phyloP scores from a whole-genome alignment of 1,140 invertebrate species.

The Adoxophyes honmai region DNA sequence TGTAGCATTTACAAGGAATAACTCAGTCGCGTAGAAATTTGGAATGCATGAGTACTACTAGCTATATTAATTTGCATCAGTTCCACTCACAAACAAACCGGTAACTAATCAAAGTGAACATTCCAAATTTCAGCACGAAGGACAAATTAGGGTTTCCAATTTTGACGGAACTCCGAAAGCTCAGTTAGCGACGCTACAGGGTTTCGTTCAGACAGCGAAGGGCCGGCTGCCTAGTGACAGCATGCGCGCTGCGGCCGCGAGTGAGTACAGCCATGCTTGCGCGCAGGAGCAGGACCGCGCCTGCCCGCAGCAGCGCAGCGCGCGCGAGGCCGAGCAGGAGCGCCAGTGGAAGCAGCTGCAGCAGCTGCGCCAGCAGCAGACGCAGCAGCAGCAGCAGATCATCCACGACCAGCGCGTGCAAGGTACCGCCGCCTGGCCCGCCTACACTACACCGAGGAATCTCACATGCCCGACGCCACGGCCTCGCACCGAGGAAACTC shows the following conservation, averaged over 20 bases:
- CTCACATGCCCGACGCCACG: too few species aligned
- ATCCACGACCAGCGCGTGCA: conserved; percentile 86
- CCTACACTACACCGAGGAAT: neutral
- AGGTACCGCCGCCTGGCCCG: conserved; percentile 70
- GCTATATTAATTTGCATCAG: conserved; percentile 16
- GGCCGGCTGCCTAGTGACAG: neutral
- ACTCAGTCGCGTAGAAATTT: conserved; percentile 13
- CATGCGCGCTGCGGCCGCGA: neutral
- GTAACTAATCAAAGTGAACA: conserved; percentile 7
- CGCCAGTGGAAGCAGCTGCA: conserved; percentile 92
- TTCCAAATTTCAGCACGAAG: conserved; percentile 15
- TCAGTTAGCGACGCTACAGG: neutral
- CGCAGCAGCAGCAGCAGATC: conserved; percentile 88
- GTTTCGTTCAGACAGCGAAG: conserved; percentile 12
- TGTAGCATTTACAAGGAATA: conserved; percentile 12
- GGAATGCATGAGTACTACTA: conserved; percentile 14
- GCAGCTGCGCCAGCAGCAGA: conserved; percentile 86
- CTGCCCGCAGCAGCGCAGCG: conserved; percentile 66
- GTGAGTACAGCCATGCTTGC: conserved; percentile 1
- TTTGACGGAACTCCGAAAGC: conserved; percentile 15
- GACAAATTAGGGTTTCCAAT: conserved; percentile 15
- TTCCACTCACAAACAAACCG: neutral
- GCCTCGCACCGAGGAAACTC: too few species aligned
- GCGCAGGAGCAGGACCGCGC: conserved; percentile 64
- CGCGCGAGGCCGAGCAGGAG: conserved; percentile 89